phyloP scores from a whole-genome alignment of 1,140 invertebrate species.

The Galleria mellonella region DNA sequence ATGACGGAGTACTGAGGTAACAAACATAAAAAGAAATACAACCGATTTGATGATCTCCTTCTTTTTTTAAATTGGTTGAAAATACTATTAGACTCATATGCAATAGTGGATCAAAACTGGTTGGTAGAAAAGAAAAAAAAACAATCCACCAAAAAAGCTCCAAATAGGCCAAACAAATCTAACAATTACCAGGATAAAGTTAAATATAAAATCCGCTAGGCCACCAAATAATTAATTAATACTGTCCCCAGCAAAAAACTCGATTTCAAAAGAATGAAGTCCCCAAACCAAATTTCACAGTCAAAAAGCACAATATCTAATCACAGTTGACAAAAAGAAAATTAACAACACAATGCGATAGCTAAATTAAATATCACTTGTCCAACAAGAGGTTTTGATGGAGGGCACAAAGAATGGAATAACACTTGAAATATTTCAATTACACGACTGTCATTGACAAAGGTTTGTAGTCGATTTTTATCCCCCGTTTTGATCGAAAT shows the following conservation, averaged over 20 bases:
- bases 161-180: background rate
- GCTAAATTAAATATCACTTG: constrained; percentile 15
- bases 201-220: background rate
- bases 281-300: background rate
- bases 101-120: too few species aligned
- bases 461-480: constrained; percentile 5
- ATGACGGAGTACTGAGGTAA: too few species aligned
- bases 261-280: background rate
- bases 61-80: too few species aligned
- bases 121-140: too few species aligned
- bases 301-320: constrained; percentile 3
- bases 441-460: constrained; percentile 25
- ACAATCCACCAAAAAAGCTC: too few species aligned
- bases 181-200: background rate
- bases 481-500: too few species aligned
- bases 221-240: too few species aligned
- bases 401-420: constrained; percentile 1
- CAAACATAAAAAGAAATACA: too few species aligned
- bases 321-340: constrained; percentile 3
- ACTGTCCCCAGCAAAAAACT: background rate
- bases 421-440: constrained; percentile 25
- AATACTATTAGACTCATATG: background rate
- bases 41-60: too few species aligned
- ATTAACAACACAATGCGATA: constrained; percentile 11
- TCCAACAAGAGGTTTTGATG: constrained; percentile 9